Percentiles rank a stretch among this genome's conserved stretches.
phyloP scores from a whole-genome alignment of 2,113 vertebrate genomes.

The Silurus meridionalis region DNA sequence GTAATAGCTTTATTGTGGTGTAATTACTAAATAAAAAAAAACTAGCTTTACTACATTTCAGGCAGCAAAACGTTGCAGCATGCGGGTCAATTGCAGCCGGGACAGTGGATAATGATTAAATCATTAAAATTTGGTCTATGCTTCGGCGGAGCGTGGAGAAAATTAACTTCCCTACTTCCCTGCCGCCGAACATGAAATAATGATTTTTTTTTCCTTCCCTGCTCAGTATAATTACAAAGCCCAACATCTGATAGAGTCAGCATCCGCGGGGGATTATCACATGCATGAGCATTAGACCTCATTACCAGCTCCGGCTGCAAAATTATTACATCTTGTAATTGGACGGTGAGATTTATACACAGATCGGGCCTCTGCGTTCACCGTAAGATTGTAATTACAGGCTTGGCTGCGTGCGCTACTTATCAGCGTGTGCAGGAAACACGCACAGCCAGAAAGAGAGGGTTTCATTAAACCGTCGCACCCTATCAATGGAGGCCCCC shows the following conservation, averaged over 20 bases:
- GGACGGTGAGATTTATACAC: conserved; percentile 87
- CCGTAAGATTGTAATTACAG: conserved; percentile 99
- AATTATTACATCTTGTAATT: conserved; percentile 91
- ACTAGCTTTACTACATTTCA: conserved; percentile 80
- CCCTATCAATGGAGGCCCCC: conserved; percentile 88
- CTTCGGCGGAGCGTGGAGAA: conserved; percentile 99
- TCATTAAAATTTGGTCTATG: conserved; percentile 99
- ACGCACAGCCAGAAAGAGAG: conserved; percentile 81
- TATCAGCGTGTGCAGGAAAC: conserved; percentile 96
- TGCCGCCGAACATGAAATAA: conserved; percentile 99
- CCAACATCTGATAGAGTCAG: conserved; percentile 99
- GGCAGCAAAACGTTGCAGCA: conserved; percentile 96
- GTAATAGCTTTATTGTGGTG: conserved; percentile 97
- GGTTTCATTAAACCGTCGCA: conserved; percentile 99
- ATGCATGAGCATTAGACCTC: conserved; percentile 92
- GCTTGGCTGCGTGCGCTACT: conserved; percentile 96
- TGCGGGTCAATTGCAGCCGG: conserved; percentile 97
- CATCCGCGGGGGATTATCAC: conserved; percentile 95
- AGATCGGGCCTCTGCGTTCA: conserved; percentile 84
- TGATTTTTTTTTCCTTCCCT: conserved; percentile 87
- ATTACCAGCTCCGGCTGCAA: conserved; percentile 88
- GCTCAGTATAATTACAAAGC: conserved; percentile 97
- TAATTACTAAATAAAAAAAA: conserved; percentile 88
- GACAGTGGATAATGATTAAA: conserved; percentile 99
- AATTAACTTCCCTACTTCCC: conserved; percentile 97